phyloP scores from a whole-genome alignment of 2,797 vertebrate species.

The Octomys mimax region DNA sequence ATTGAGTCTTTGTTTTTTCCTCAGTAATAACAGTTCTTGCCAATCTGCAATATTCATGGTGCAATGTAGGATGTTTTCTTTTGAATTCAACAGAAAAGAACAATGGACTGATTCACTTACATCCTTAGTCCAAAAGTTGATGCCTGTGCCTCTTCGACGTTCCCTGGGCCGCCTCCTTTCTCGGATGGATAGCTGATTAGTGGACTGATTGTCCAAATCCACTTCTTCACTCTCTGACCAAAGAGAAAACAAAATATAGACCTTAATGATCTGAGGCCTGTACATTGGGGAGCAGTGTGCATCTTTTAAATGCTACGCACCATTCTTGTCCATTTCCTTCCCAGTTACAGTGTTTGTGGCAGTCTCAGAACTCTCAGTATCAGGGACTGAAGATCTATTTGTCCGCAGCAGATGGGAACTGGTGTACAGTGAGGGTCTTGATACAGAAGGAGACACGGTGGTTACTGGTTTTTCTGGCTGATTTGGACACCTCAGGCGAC shows the following conservation, averaged over 20 bases:
- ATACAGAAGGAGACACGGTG: slow-evolving; percentile 84
- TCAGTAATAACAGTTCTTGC: neutral
- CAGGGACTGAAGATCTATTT: slow-evolving; percentile 80
- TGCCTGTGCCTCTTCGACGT: slow-evolving; percentile 86
- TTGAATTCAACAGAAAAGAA: neutral
- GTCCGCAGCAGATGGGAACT: slow-evolving; percentile 84
- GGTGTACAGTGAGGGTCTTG: slow-evolving; percentile 86
- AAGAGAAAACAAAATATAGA: slow-evolving; percentile 54
- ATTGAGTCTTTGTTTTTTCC: neutral
- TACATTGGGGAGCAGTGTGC: no score
- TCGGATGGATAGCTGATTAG: slow-evolving; percentile 83
- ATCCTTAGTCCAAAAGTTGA: slow-evolving; percentile 88
- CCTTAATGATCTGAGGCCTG: neutral
- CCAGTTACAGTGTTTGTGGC: slow-evolving; percentile 68
- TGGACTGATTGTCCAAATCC: slow-evolving; percentile 86
- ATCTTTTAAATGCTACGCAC: slow-evolving; percentile 75
- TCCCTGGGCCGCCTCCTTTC: slow-evolving; percentile 88
- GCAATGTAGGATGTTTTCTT: neutral
- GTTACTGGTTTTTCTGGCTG: slow-evolving; percentile 87
- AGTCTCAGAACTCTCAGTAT: slow-evolving; percentile 83
- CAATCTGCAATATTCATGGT: neutral
- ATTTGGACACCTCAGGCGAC: slow-evolving; percentile 84
- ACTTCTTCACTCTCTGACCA: slow-evolving; percentile 89
- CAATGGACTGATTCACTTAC: slow-evolving; percentile 85
- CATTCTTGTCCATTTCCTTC: slow-evolving; percentile 88